Evolutionary conservation across 2,797 vertebrate species (phyloP).

Genomic region (Glyptemys insculpta): DNA sequence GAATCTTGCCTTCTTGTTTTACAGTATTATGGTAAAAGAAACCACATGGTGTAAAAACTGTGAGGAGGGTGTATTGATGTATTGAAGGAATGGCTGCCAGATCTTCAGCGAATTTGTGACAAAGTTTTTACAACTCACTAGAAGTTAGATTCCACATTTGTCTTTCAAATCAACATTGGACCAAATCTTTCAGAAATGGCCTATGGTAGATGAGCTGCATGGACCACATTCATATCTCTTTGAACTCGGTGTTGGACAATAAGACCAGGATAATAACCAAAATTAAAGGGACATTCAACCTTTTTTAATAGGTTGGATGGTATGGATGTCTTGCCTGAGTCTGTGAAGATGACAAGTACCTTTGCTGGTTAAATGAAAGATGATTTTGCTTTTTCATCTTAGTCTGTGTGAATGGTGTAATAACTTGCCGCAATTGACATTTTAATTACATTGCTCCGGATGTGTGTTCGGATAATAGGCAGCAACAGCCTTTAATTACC

Average conservation of each 20-base stretch:
- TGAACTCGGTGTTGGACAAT: neutral
- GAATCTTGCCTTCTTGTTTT: neutral
- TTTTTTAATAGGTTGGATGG: neutral
- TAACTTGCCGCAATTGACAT: constrained; percentile 18
- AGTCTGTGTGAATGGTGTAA: neutral
- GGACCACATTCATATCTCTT: neutral
- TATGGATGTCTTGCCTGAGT: rapidly evolving
- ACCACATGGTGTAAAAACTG: neutral
- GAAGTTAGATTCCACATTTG: neutral
- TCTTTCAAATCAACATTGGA: neutral
- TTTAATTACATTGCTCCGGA: constrained; percentile 38
- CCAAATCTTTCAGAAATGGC: rapidly evolving
- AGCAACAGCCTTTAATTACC: neutral
- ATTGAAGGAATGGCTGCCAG: neutral
- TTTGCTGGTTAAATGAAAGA: neutral
- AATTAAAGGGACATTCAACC: neutral
- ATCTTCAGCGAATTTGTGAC: neutral
- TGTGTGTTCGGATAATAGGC: constrained; percentile 47
- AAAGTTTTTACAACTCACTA: neutral
- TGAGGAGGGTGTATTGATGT: neutral
- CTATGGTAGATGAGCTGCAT: neutral
- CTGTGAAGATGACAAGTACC: neutral
- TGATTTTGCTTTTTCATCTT: neutral
- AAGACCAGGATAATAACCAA: neutral
- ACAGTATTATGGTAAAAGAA: neutral